Evolutionary conservation across 2,113 vertebrate species (phyloP).

Genomic region (Emydocephalus ijimae): DNA sequence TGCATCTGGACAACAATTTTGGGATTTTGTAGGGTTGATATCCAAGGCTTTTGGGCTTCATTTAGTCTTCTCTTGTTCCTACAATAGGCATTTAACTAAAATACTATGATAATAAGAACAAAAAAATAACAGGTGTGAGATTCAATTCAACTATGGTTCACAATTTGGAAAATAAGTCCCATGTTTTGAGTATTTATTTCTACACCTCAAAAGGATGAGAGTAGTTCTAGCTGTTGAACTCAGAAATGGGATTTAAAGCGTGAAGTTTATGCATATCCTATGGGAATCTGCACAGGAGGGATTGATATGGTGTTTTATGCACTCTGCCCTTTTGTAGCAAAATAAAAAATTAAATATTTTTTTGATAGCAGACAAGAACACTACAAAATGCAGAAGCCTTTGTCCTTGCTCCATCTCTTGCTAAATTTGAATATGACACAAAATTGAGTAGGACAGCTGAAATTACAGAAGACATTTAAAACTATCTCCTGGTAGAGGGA

Average conservation of each 20-base stretch:
- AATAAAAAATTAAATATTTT: neutral
- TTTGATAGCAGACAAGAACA: neutral
- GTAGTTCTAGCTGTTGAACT: neutral
- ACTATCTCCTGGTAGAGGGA: neutral
- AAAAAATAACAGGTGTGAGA: neutral
- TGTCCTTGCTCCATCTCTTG: neutral
- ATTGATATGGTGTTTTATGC: neutral
- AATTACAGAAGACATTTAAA: neutral
- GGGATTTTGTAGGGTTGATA: neutral
- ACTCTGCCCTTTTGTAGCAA: neutral
- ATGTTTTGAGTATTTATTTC: neutral
- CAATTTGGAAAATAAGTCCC: neutral
- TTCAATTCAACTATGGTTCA: neutral
- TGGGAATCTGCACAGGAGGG: neutral
- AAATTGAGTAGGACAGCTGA: neutral
- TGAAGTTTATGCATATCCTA: neutral
- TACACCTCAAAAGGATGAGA: neutral
- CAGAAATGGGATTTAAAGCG: neutral
- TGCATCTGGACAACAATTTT: neutral
- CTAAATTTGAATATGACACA: neutral
- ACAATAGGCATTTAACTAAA: neutral
- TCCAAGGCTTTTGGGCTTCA: neutral
- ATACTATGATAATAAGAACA: neutral
- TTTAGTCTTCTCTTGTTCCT: neutral
- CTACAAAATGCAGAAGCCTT: neutral